Evolutionary conservation across 53 echinoderm and acorn worm genomes (phyloP).

Genomic region (Echinarachnius parma): DNA sequence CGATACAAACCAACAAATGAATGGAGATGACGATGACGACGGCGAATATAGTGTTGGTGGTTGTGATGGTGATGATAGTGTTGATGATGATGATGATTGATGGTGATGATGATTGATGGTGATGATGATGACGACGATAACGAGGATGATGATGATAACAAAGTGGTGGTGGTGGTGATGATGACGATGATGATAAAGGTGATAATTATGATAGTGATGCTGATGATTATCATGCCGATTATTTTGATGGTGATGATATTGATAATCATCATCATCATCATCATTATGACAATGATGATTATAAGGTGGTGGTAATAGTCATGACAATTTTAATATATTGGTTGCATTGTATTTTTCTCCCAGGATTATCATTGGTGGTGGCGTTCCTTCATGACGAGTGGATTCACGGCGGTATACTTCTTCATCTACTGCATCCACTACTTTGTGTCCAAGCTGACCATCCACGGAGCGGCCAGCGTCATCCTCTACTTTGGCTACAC

Average conservation of each 20-base stretch:
- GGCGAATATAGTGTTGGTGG: neutral
- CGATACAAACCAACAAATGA: neutral
- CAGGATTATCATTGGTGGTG: slow-evolving; percentile 99
- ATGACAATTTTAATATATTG: neutral
- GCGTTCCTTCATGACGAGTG: slow-evolving; percentile 98
- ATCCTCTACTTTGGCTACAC: slow-evolving; percentile 80
- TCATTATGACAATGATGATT: too few species aligned
- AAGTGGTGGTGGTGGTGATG: neutral
- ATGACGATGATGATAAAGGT: neutral
- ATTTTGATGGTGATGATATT: too few species aligned
- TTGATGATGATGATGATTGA: slow-evolving; percentile 1
- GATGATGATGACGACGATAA: neutral
- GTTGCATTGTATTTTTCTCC: neutral
- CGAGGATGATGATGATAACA: neutral
- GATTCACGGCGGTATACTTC: slow-evolving; percentile 92
- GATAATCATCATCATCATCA: too few species aligned
- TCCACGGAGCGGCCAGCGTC: slow-evolving; percentile 68
- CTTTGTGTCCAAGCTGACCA: slow-evolving; percentile 75
- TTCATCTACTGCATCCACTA: slow-evolving; percentile 95
- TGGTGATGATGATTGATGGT: neutral
- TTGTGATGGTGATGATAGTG: slow-evolving; percentile 1
- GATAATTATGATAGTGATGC: neutral
- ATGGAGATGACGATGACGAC: neutral
- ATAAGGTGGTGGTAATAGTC: neutral
- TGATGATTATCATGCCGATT: neutral